Conservation (phyloP, 2,888 invertebrate genomes). For the Rhagium mordax region DNA sequence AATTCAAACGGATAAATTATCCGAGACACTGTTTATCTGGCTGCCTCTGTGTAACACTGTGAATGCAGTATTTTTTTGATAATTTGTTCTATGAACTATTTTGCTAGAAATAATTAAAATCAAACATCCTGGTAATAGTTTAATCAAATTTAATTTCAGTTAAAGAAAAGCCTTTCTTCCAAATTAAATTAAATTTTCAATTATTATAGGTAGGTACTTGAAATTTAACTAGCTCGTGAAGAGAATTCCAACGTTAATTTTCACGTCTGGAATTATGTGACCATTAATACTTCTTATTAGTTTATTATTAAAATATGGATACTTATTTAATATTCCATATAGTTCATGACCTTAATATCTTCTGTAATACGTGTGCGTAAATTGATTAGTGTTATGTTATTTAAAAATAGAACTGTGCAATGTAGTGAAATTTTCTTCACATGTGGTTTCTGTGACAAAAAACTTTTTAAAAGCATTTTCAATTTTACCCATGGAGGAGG, state of each 20-base stretch:
- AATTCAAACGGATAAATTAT: too few relatives aligned
- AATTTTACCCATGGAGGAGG: background rate
- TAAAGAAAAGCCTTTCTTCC: too few relatives aligned
- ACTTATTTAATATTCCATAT: constrained; percentile 7
- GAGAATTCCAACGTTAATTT: background rate
- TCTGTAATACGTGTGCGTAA: constrained; percentile 27
- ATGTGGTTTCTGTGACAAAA: background rate
- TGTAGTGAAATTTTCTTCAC: background rate
- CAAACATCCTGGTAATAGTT: too few relatives aligned
- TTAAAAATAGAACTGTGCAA: constrained; percentile 28
- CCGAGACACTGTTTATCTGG: too few relatives aligned
- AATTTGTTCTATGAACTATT: too few relatives aligned
- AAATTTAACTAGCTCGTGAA: too few relatives aligned
- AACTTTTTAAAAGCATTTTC: background rate
- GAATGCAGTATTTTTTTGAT: too few relatives aligned
- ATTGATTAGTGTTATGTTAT: constrained; percentile 24
- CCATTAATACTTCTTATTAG: constrained; percentile 5
- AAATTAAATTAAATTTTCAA: too few relatives aligned
- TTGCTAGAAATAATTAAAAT: too few relatives aligned
- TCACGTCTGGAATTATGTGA: constrained; percentile 10
- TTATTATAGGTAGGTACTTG: too few relatives aligned
- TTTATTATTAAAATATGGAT: constrained; percentile 24
- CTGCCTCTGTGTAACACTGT: too few relatives aligned
- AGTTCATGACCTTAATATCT: constrained; percentile 50
- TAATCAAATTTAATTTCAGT: too few relatives aligned